Evolutionary conservation across 2,113 vertebrate genomes (phyloP).

Genomic region (Xerus inauris): DNA sequence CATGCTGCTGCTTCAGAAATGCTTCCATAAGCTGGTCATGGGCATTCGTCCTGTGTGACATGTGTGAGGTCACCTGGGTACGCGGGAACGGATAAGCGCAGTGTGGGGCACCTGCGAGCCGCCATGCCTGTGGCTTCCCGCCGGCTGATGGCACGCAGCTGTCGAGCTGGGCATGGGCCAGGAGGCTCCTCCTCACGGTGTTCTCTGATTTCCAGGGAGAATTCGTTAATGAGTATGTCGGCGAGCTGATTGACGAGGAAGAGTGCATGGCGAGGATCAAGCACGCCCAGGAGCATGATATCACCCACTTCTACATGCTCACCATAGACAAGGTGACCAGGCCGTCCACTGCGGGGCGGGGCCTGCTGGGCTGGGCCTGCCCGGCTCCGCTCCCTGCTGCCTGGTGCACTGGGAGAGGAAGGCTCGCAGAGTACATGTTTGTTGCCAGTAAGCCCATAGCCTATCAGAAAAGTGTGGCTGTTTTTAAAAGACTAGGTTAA

Average conservation of each 20-base stretch:
- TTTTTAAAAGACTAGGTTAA: neutral
- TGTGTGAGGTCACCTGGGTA: neutral
- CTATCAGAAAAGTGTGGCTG: neutral
- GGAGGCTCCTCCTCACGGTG: neutral
- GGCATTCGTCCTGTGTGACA: too few species aligned
- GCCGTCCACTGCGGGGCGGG: too few species aligned
- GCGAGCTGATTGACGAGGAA: slow-evolving; percentile 98
- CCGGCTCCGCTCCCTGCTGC: neutral
- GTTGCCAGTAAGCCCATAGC: neutral
- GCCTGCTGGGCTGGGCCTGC: too few species aligned
- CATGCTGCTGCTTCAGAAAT: neutral
- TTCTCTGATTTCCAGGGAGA: slow-evolving; percentile 90
- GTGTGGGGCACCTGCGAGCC: rapidly evolving
- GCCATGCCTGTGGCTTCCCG: rapidly evolving
- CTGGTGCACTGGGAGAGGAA: neutral
- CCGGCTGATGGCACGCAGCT: neutral
- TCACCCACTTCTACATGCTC: slow-evolving; percentile 99
- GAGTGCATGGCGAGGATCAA: slow-evolving; percentile 96
- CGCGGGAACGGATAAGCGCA: rapidly evolving
- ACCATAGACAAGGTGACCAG: slow-evolving; percentile 96
- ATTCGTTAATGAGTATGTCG: slow-evolving; percentile 98
- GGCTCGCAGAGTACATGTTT: too few species aligned
- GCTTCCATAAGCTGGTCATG: rapidly evolving
- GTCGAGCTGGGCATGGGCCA: neutral
- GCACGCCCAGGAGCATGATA: slow-evolving; percentile 96